These are phyloP conservation scores for Sylvietta virens DNA, from an alignment of 2,113 vertebrate species.

Conservation along the genomic window DNA sequence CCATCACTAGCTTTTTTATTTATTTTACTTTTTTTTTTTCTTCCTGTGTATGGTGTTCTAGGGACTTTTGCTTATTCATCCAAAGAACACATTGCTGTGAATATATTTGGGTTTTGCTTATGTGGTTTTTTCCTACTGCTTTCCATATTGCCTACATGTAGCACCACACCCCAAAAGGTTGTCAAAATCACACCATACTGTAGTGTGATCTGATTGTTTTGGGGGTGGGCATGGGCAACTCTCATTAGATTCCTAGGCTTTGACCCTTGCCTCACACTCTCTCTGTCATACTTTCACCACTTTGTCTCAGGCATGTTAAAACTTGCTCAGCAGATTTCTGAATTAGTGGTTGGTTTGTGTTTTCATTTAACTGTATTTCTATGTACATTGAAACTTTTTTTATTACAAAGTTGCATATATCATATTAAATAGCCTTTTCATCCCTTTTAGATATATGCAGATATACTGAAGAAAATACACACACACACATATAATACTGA, in stretches of 20 bases:
- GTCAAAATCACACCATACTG: neutral
- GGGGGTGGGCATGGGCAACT: neutral
- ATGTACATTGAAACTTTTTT: neutral
- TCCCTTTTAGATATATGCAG: neutral
- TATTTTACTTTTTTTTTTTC: neutral
- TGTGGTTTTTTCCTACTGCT: fast-evolving
- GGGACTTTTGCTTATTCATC: neutral
- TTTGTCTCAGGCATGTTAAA: neutral
- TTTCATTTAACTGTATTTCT: neutral
- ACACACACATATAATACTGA: neutral
- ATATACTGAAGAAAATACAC: neutral
- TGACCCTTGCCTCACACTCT: neutral
- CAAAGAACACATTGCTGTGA: neutral
- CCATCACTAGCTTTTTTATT: neutral
- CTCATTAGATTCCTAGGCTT: neutral
- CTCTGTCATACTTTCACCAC: neutral
- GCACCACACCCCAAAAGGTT: neutral
- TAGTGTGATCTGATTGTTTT: neutral
- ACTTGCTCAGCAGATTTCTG: neutral
- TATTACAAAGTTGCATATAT: neutral
- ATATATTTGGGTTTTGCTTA: neutral
- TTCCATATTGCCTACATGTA: neutral
- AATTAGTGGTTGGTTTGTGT: neutral
- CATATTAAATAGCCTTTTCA: neutral
- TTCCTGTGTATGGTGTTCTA: neutral